Base-by-base conservation (phyloP, 2,113 vertebrate species). In the Actinemys pallida region DNA sequence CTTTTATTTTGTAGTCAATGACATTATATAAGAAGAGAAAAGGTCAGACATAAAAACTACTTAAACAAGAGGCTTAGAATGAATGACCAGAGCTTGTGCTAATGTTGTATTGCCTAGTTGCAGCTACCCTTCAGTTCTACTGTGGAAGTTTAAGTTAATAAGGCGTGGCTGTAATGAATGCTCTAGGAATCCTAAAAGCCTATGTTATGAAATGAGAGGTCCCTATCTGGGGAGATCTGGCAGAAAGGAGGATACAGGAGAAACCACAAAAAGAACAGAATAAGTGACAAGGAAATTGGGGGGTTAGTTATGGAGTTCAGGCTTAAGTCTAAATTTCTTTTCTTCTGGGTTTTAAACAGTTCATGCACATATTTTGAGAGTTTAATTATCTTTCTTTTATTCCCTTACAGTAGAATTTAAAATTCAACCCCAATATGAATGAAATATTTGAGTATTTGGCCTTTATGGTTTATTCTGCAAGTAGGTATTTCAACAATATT, bases 121-220 rank as follows among this genome's bases (percentile, higher is more conserved):
- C 96, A 95, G 94, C 92, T 96, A 92, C 92, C 89, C 93, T 95
- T 88, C 86, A 90, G 84, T 92, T 95, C 84, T 93, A 96, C 95
- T 97, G 95, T 90, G 94, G 96, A 96, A 95, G 95, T 96, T 96
- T 94, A 94, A 91, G 85, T 97, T 97, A 97, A 97, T 97, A 97
- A 96, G 95, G 96, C 96, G 95, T 91, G 95, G 96, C 95, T 95
- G 19, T 39, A 96, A 96, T 92, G 0, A 96, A 96, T 93, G 76
- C 84, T 95, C 54, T 29, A 95, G 95, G 93, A 97, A 96, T 96
- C 96, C 96, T 95, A 96, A 96, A 97, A 54, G 16, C 62, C 39
- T 57, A 14, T 49, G 87, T 93, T 96, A 92, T 91, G 89, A 95
- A 96, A 95, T 47, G 94, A 94, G 90, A 49, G 5, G 20, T 76